Base-by-base conservation (phyloP, 2,113 vertebrate species). In the Bos indicus region DNA sequence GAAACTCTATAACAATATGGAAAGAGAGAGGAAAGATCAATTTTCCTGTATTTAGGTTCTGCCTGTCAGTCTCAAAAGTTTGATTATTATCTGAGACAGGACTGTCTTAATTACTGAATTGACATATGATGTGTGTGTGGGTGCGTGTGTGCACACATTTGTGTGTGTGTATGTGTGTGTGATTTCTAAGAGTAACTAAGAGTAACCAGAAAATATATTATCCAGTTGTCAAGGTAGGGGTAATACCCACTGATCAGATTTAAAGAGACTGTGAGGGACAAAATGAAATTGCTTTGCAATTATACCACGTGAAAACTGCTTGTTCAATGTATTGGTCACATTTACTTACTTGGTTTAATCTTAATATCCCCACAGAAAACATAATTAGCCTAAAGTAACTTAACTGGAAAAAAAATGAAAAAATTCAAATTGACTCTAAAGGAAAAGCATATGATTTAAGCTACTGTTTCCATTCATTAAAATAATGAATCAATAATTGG, bases 331-430 rank as follows among this genome's bases (percentile, higher is more conserved):
- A 96, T 84, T 62, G 30, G 84, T 60, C 30, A 94, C 17, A 84
- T 97, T 94, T 91, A 62, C 84, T 77, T 85, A 80, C 23, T 85
- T 85, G 71, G 28, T 91, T 96, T 71, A 93, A 91, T n/a, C 52
- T 97, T 91, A 67, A 88, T 90, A 88, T 83, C 28, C 6, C 56
- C 14, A 11, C 30, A 77, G 78, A 90, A 93, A 86, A 90, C 28
- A 93, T 64, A 90, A 88, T 87, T 88, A 94, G 30, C 23, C 14
- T 17, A 74, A 90, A 91, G 7, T 88, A 77, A 6, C 16, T 25
- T 94, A 81, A 91, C 10, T 94, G n/a, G 5, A 5, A 46, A 77
- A 71, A 94, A 59, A 52, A n/a, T 5, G n/a, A 71, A 94, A 54
- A 17, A 86, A 59, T 54, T 30, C 40, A 95, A 90, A 64, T 56